Conservation (phyloP, 1,140 invertebrate species). For the Ceratina japonica region DNA sequence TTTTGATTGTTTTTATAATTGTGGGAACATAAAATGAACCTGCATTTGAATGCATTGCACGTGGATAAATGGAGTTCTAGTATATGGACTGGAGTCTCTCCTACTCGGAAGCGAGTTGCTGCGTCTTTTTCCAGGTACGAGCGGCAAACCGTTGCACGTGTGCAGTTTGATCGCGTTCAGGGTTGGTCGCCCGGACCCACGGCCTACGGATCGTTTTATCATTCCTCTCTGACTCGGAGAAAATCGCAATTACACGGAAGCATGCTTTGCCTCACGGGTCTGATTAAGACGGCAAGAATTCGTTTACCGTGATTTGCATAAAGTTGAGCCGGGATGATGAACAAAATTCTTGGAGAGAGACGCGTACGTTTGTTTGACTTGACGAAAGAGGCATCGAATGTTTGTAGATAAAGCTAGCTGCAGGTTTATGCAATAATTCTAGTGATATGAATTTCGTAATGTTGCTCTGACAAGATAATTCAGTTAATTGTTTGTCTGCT, state of each 20-base stretch:
- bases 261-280: background rate
- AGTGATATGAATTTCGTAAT: too few species aligned
- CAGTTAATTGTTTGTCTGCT: too few species aligned
- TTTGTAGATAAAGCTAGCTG: too few species aligned
- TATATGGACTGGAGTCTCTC: too few species aligned
- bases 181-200: background rate
- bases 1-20: too few species aligned
- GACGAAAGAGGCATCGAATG: too few species aligned
- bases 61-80: too few species aligned
- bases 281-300: constrained; percentile 16
- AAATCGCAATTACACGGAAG: constrained; percentile 34
- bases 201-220: constrained; percentile 25
- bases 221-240: background rate
- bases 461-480: too few species aligned
- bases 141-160: constrained; percentile 5
- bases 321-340: constrained; percentile 23
- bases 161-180: constrained; percentile 3
- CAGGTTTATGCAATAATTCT: too few species aligned
- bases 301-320: constrained; percentile 30
- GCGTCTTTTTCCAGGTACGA: constrained; percentile 16
- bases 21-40: too few species aligned
- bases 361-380: background rate
- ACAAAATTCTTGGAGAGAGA: constrained; percentile 26
- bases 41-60: too few species aligned
- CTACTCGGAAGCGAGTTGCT: constrained; percentile 8